Conservation (phyloP, 1,140 invertebrate genomes). For the Ganaspis sp. region DNA sequence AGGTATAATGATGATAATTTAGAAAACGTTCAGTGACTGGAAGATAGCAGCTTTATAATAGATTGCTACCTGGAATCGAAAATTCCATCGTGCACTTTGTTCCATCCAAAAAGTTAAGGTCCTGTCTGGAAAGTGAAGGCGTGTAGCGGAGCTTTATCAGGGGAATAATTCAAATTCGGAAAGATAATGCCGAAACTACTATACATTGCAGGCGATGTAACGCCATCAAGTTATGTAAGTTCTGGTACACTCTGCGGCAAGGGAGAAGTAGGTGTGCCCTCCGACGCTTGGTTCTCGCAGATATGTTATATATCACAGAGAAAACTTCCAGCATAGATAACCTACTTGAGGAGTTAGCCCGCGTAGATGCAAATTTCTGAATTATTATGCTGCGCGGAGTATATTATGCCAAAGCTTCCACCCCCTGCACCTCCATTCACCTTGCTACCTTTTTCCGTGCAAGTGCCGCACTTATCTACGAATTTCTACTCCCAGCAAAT, state of each 20-base stretch:
- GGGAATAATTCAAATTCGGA: conserved; percentile 69
- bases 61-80: background rate
- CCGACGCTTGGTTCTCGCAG: conserved; percentile 44
- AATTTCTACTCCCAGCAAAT: conserved; percentile 56
- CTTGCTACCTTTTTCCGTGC: background rate
- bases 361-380: conserved; percentile 77
- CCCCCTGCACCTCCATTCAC: conserved; percentile 42
- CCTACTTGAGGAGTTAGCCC: conserved; percentile 77
- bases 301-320: conserved; percentile 73
- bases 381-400: conserved; percentile 74
- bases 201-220: conserved; percentile 54
- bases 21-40: background rate
- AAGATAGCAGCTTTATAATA: background rate
- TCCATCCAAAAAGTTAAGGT: background rate
- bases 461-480: conserved; percentile 43
- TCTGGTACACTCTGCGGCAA: conserved; percentile 61
- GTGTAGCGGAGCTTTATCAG: background rate
- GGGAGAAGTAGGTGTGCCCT: conserved; percentile 60
- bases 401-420: conserved; percentile 60
- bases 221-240: conserved; percentile 68
- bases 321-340: conserved; percentile 77
- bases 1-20: background rate
- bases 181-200: conserved; percentile 67
- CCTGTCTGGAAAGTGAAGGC: background rate
- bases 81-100: background rate